phyloP scores from a whole-genome alignment of 2,888 invertebrate genomes.

The Apeira syringaria region DNA sequence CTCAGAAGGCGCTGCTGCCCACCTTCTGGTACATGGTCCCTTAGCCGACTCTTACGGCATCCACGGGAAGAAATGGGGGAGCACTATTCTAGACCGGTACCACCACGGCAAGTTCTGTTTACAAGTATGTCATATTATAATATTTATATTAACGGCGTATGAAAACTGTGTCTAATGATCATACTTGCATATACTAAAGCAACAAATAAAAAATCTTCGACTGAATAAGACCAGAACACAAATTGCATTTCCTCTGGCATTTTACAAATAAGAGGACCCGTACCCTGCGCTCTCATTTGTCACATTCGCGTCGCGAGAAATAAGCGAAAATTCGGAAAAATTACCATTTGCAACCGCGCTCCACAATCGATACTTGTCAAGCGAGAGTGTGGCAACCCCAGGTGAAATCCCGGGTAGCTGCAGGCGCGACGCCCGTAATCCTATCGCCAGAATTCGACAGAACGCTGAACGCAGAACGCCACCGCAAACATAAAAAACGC shows the following conservation, averaged over 20 bases:
- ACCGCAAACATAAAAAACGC: constrained; percentile 81
- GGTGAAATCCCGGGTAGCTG: constrained; percentile 55
- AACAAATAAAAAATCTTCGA: too few relatives aligned
- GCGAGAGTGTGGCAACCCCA: constrained; percentile 45
- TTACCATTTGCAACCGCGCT: constrained; percentile 62
- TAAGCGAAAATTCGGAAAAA: constrained; percentile 46
- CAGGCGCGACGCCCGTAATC: constrained; percentile 61
- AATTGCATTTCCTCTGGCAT: constrained; percentile 1
- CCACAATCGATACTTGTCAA: constrained; percentile 65
- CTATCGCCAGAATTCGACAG: constrained; percentile 42
- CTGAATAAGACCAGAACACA: too few relatives aligned
- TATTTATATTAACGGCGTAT: too few relatives aligned
- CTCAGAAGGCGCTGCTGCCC: too few relatives aligned
- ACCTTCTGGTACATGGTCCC: too few relatives aligned
- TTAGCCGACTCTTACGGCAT: too few relatives aligned
- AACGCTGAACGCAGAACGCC: constrained; percentile 50
- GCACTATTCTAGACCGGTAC: too few relatives aligned
- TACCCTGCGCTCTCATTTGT: constrained; percentile 10
- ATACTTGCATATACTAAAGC: too few relatives aligned
- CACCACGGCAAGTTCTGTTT: too few relatives aligned
- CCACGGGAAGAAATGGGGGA: too few relatives aligned
- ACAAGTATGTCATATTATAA: too few relatives aligned
- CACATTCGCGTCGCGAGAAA: constrained; percentile 18
- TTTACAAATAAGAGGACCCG: constrained; percentile 3
- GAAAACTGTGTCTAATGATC: too few relatives aligned